Percentiles rank a stretch among this genome's conserved stretches.
Evolutionary conservation across 2,888 invertebrate genomes (phyloP).

Genomic region (Elgonia sp.): DNA sequence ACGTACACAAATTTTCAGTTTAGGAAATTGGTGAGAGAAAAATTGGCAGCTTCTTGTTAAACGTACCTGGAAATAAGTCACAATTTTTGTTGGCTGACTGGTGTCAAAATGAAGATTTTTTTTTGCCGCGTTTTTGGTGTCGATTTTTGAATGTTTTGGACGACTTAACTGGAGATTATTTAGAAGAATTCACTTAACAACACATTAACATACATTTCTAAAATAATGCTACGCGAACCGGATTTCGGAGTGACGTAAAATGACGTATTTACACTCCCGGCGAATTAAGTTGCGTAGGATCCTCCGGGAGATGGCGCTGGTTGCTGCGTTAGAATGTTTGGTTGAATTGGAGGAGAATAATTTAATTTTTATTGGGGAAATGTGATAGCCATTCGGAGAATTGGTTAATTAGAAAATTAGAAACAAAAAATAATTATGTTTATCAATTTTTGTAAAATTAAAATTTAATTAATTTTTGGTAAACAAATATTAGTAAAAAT

Average conservation of each 20-base stretch:
- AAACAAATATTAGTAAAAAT: no score
- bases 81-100: no score
- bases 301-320: neutral
- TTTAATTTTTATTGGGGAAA: no score
- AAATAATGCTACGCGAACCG: slow-evolving; percentile 42
- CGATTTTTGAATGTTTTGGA: no score
- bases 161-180: neutral
- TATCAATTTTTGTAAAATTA: no score
- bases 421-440: neutral
- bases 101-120: no score
- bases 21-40: no score
- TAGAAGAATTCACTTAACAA: slow-evolving; percentile 18
- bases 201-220: slow-evolving; percentile 40
- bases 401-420: neutral
- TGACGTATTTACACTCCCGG: slow-evolving; percentile 46
- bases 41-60: no score
- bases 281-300: neutral
- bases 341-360: neutral
- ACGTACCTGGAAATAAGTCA: no score
- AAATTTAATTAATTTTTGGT: no score
- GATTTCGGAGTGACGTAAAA: slow-evolving; percentile 45
- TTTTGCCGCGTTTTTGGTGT: no score
- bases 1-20: no score
- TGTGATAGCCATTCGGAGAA: neutral
- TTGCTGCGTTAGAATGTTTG: neutral